Percentiles rank a stretch among this genome's conserved stretches.
Evolutionary conservation across 2,888 invertebrate genomes (phyloP).

Genomic region (Mythimna albipuncta): DNA sequence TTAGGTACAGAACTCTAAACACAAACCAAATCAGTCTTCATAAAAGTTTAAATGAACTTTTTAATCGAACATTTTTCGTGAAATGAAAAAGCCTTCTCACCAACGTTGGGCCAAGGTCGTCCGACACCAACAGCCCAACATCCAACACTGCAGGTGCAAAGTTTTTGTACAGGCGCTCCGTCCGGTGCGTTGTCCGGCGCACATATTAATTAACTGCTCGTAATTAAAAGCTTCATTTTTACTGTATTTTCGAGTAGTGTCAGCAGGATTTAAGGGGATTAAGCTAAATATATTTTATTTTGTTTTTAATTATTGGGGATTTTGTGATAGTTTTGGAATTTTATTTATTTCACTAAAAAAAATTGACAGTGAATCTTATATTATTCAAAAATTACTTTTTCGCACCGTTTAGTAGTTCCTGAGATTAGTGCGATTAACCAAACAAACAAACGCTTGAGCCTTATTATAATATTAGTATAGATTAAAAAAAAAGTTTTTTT

Average conservation of each 20-base stretch:
- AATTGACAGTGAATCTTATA: too few relatives aligned
- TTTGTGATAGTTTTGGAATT: not conserved
- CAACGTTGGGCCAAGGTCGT: constrained; percentile 43
- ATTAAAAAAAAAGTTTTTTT: too few relatives aligned
- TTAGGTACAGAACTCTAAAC: not conserved
- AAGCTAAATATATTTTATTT: not conserved
- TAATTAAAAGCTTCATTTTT: constrained; percentile 59
- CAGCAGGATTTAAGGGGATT: constrained; percentile 34
- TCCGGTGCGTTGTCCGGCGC: constrained; percentile 54
- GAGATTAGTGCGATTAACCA: too few relatives aligned
- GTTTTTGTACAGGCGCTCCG: constrained; percentile 54
- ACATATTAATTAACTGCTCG: constrained; percentile 61
- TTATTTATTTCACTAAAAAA: not conserved
- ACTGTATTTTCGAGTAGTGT: constrained; percentile 46
- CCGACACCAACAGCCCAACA: constrained; percentile 30
- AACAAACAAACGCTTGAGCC: too few relatives aligned
- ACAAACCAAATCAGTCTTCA: not conserved
- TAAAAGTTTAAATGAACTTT: not conserved
- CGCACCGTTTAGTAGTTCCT: too few relatives aligned
- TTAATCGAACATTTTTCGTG: not conserved
- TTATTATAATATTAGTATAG: too few relatives aligned
- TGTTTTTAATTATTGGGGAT: not conserved
- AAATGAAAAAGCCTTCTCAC: not conserved
- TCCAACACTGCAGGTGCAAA: constrained; percentile 58
- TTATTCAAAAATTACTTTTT: too few relatives aligned